phyloP scores from a whole-genome alignment of 2,888 invertebrate species.

The Epistrophe eligans region DNA sequence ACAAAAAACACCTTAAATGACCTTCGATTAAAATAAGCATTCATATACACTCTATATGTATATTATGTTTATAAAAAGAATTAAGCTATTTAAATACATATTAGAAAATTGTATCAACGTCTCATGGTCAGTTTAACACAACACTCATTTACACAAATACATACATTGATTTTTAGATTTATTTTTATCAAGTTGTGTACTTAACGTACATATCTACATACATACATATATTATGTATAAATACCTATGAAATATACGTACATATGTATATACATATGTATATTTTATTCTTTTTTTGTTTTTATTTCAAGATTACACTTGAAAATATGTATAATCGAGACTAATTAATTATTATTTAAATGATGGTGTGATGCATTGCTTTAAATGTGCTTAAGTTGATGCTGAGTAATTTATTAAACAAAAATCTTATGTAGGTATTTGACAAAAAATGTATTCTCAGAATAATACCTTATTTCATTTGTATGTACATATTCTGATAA shows the following conservation, averaged over 20 bases:
- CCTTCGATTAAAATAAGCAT: conserved; percentile 62
- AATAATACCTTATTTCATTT: no score
- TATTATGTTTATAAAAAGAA: neutral
- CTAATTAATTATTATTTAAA: conserved; percentile 18
- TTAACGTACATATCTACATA: neutral
- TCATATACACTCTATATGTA: neutral
- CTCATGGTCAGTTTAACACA: conserved; percentile 61
- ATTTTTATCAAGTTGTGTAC: conserved; percentile 51
- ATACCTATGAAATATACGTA: neutral
- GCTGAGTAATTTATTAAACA: conserved; percentile 1
- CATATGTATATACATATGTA: neutral
- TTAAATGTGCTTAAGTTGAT: neutral
- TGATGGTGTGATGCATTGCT: conserved; percentile 13
- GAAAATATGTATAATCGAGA: conserved; percentile 34
- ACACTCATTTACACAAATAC: conserved; percentile 32
- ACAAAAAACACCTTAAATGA: conserved; percentile 57
- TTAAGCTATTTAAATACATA: conserved; percentile 50
- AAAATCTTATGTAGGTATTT: neutral
- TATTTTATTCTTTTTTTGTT: neutral
- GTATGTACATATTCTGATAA: no score
- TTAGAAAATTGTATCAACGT: conserved; percentile 67
- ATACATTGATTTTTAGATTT: conserved; percentile 39
- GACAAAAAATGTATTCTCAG: no score
- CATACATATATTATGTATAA: neutral
- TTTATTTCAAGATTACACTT: conserved; percentile 14